Evolutionary conservation across 2,113 vertebrate species (phyloP), one percentile per base, ranked within the genome.

Genomic region (Mus pahari): DNA sequence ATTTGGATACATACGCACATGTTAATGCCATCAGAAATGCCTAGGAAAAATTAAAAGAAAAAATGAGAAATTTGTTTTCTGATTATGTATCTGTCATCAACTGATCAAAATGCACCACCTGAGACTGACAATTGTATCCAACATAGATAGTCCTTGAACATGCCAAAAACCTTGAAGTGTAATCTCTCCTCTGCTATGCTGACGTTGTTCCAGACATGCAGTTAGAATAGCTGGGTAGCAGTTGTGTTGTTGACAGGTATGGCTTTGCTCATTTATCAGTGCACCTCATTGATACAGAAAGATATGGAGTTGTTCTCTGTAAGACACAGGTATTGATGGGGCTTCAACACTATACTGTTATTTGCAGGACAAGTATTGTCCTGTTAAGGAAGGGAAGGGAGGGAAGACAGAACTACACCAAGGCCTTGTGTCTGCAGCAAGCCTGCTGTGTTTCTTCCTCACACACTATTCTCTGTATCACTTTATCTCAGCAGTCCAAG

Each of bases 1-100:
- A 98, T 98, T 99, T 99, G 87, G 98, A 96, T 84, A 99, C 19
- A 97, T 96, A 99, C 3, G 98, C 98, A 89, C 98, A 97, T 7
- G 98, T 98, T 17, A 99, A 88, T 0, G 98, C 97, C 94, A 99
- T 71, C 48, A 99, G 97, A 97, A 99, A 99, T 20, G 99, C 95
- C 99, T 99, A 73, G 39, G 71, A 97, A 96, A 94, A 58, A 60
- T n/a, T n/a, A 6, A 96, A 70, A 91, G 53, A 91, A 62, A 73
- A 97, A 95, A 50, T 53, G 28, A 92, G 79, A 58, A 50, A 5
- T 7, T 86, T 53, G 13, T 79, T 95, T 93, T 90, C 55, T 42
- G 77, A 50, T 58, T 33, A 24, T 53, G 2, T 68, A n/a, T 90
- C 13, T 24, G 1, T 4, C n/a, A 42, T 17, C n/a, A 79, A 8